A percentile compares a stretch with the other conserved stretches of the same genome.
phyloP scores from a whole-genome alignment of 2,113 vertebrate species.

The Nothoprocta perdicaria region DNA sequence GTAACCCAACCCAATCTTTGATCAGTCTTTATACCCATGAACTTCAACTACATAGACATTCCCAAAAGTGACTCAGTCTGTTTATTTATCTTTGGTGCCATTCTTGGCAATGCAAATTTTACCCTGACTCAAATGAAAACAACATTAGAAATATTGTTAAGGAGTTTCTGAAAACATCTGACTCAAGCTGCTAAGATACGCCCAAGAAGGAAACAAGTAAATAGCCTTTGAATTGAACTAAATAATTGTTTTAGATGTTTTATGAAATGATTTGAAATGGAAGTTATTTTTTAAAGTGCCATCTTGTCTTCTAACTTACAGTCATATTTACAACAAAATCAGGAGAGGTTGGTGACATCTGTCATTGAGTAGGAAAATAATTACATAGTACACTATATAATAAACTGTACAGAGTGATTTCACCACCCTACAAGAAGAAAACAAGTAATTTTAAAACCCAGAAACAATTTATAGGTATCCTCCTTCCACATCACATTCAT shows the following conservation, averaged over 20 bases:
- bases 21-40: background rate
- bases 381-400: background rate
- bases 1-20: conserved; percentile 19
- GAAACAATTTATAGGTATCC: fast-evolving
- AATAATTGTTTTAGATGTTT: background rate
- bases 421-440: background rate
- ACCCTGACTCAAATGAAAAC: background rate
- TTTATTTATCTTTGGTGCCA: background rate
- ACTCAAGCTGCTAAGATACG: background rate
- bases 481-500: background rate
- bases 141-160: background rate
- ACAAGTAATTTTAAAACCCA: fast-evolving
- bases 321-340: background rate
- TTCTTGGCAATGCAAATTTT: conserved; percentile 20
- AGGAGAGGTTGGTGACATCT: background rate
- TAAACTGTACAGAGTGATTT: background rate
- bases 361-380: background rate
- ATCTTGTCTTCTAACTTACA: background rate
- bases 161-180: background rate
- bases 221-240: background rate
- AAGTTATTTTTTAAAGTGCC: background rate
- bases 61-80: background rate
- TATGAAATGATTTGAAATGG: background rate
- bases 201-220: background rate
- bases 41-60: background rate